phyloP scores from a whole-genome alignment of 2,888 invertebrate genomes.

The Rhagonycha lutea region DNA sequence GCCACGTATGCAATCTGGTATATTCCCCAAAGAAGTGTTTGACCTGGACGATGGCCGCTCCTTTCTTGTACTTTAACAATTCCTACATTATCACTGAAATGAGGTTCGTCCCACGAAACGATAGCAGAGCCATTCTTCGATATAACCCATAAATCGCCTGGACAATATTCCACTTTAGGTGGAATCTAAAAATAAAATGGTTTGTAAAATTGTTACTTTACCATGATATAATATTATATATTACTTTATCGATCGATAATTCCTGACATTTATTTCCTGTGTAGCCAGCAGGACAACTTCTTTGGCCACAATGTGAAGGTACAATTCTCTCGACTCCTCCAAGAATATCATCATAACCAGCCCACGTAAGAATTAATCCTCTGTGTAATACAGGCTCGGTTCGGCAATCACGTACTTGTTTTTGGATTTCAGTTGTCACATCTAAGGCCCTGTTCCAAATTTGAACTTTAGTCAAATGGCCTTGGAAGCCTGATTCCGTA shows the following conservation, averaged over 20 bases:
- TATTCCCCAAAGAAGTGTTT: slow-evolving; percentile 87
- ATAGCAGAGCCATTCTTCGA: slow-evolving; percentile 89
- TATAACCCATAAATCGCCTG: slow-evolving; percentile 92
- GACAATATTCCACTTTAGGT: slow-evolving; percentile 87
- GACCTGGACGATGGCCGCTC: slow-evolving; percentile 85
- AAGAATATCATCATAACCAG: slow-evolving; percentile 85
- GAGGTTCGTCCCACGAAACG: slow-evolving; percentile 90
- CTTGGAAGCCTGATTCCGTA: slow-evolving; percentile 92
- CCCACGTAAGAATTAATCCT: slow-evolving; percentile 87
- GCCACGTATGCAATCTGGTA: slow-evolving; percentile 94
- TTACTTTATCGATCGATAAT: slow-evolving; percentile 77
- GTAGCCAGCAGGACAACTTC: slow-evolving; percentile 86
- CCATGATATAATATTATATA: neutral
- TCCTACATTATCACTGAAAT: slow-evolving; percentile 87
- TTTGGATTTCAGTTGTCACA: slow-evolving; percentile 89
- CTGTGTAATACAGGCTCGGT: slow-evolving; percentile 89
- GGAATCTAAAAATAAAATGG: slow-evolving; percentile 58
- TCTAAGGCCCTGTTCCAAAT: slow-evolving; percentile 92
- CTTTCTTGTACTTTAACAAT: slow-evolving; percentile 79
- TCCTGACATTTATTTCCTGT: slow-evolving; percentile 84
- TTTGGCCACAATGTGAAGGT: slow-evolving; percentile 89
- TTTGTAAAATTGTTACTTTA: neutral
- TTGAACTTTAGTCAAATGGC: slow-evolving; percentile 91
- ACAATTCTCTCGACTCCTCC: slow-evolving; percentile 91
- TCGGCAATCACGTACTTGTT: slow-evolving; percentile 90